Base-by-base conservation (phyloP, 2,888 invertebrate genomes). In the Ophion slaviceki region DNA sequence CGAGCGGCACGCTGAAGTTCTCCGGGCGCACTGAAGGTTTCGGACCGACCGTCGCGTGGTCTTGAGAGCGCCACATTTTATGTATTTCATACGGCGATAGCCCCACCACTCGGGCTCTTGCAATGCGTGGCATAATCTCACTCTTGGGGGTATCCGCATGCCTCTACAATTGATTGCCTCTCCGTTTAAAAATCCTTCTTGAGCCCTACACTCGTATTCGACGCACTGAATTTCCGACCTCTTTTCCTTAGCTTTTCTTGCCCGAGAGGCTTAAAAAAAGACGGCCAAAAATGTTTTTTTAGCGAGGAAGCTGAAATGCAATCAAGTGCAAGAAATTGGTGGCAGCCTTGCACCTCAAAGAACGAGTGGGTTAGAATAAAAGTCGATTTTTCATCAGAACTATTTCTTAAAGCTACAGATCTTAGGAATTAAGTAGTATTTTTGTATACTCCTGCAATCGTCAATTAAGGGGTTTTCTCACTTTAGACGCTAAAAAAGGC, bases 51-150 rank as follows among this genome's bases (percentile, higher is more conserved):
- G 89, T 85, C 88, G 87, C 85, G 86, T 89, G 86, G 80, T 70
- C 79, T 75, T 72, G 82, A 79, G 80, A 84, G 72, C 86, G 74
- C 88, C 88, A 89, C 85, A 87, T 89, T 91, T 91, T 91, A 91
- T 90, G 87, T 81, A 80, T 80, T 70, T 78, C 80, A 45, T 78
- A 53, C 40, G 59, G 72, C 79, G 68, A 85, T 80, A 82, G 66
- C 84, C 80, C 74, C 82, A 82, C 84, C 64, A 62, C 80, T 82
- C 62, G 32, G 40, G 61, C 64, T 40, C 20, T 20, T 64, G 28
- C 40, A 40, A 57, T 45, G 53, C 57, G 57, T 32, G 40, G 62
- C 24, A n/a, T 10, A 71, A 40, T 72, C 57, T 68, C 57, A 7
- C 47, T 74, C 77, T 32, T 75, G 57, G 71, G 74, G 70, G 59